Conservation (phyloP, 2,113 vertebrate genomes). For the Limanda limanda region DNA sequence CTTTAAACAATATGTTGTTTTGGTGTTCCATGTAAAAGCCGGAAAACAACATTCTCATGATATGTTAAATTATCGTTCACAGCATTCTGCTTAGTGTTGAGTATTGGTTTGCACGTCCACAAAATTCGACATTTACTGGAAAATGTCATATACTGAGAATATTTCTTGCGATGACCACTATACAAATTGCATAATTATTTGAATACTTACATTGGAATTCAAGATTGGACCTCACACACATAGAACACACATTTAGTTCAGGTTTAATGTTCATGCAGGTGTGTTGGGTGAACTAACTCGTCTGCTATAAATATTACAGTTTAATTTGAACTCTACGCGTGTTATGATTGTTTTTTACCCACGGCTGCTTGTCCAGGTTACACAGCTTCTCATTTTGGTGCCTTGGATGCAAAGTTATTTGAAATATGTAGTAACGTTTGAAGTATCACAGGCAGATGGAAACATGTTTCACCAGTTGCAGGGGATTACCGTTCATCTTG, state of each 20-base stretch:
- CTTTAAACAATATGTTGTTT: conserved; percentile 68
- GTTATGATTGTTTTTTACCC: conserved; percentile 10
- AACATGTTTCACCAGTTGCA: conserved; percentile 8
- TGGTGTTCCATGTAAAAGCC: conserved; percentile 67
- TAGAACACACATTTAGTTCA: conserved; percentile 54
- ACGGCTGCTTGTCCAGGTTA: conserved; percentile 29
- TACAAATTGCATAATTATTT: conserved; percentile 82
- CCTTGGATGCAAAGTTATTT: conserved; percentile 6
- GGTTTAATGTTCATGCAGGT: conserved; percentile 66
- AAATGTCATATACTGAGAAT: conserved; percentile 66
- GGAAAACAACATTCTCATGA: conserved; percentile 73
- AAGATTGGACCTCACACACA: conserved; percentile 57
- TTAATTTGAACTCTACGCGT: conserved; percentile 22
- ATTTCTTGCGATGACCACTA: conserved; percentile 69
- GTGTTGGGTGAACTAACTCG: conserved; percentile 37
- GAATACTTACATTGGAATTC: conserved; percentile 57
- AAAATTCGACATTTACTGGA: conserved; percentile 59
- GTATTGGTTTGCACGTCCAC: conserved; percentile 56
- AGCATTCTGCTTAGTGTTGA: conserved; percentile 59
- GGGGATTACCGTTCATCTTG: background rate
- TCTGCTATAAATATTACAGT: conserved; percentile 39
- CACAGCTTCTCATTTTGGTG: conserved; percentile 12
- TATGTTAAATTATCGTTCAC: conserved; percentile 75
- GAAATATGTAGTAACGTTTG: conserved; percentile 30
- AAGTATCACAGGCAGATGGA: conserved; percentile 16